A percentile compares a stretch with the other conserved stretches of the same genome.
These are phyloP conservation scores for Brachionus manjavacas DNA, from an alignment of 1,140 invertebrate species.

Conservation along the genomic window DNA sequence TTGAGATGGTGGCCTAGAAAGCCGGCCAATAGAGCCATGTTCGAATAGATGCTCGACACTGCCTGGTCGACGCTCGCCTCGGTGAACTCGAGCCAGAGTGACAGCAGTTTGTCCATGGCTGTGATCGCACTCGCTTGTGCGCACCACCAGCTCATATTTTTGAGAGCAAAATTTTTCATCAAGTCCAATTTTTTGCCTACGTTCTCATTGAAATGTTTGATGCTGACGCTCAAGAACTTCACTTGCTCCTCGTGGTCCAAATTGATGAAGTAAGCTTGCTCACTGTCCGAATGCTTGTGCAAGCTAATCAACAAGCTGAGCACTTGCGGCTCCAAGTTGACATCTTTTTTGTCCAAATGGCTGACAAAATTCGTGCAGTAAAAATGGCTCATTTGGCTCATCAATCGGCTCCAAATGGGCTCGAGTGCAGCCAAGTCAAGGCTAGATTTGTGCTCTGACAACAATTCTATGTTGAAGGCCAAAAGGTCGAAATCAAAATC, in stretches of 20 bases:
- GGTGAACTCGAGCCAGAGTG: neutral
- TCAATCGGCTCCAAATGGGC: neutral
- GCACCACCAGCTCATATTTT: constrained; percentile 2
- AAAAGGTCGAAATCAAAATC: neutral
- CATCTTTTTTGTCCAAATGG: neutral
- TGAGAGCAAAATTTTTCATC: neutral
- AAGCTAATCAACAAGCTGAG: neutral
- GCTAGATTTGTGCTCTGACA: neutral
- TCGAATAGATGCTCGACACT: neutral
- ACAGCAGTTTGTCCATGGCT: neutral
- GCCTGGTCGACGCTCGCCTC: neutral
- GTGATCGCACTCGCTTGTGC: neutral
- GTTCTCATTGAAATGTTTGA: neutral
- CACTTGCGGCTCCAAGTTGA: neutral
- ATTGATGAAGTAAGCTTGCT: neutral
- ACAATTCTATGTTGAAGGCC: neutral
- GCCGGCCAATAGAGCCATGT: neutral
- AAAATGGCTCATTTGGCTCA: neutral
- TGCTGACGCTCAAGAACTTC: neutral
- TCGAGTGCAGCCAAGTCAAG: neutral
- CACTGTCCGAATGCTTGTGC: neutral
- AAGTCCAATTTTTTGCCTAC: neutral
- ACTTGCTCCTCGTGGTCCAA: neutral
- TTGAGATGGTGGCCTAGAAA: neutral
- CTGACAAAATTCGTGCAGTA: neutral